These are phyloP conservation scores for Delichon dasypus DNA, from an alignment of 2,797 vertebrate genomes.

Conservation along the genomic window DNA sequence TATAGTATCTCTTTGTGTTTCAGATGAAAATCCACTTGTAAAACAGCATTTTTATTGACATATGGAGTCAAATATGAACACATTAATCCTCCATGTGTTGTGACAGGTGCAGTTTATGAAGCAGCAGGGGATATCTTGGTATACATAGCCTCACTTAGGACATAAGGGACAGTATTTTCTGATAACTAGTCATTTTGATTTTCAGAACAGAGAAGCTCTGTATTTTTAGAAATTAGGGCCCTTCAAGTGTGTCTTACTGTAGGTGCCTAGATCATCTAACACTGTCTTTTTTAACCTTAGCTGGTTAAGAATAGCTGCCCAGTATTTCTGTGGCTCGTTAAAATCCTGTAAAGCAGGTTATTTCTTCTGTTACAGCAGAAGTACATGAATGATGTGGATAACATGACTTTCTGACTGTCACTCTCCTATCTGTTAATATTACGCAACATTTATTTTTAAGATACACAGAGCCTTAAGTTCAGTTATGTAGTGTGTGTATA, in stretches of 20 bases:
- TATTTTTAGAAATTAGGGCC: not conserved
- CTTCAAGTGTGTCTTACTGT: not conserved
- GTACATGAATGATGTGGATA: not conserved
- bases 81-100: not conserved
- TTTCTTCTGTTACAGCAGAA: not conserved
- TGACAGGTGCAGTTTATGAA: not conserved
- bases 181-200: not conserved
- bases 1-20: not conserved
- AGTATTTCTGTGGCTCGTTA: not conserved
- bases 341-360: not conserved
- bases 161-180: not conserved
- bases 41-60: conserved; percentile 7
- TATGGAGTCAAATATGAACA: not conserved
- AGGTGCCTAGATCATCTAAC: not conserved
- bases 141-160: not conserved
- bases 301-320: not conserved
- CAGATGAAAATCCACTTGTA: conserved; percentile 14
- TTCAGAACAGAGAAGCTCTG: not conserved
- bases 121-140: not conserved
- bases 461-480: not conserved
- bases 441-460: not conserved
- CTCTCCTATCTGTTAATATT: not conserved
- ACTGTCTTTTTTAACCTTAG: not conserved
- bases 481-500: not conserved
- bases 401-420: not conserved